Conservation (phyloP, 2,113 vertebrate genomes). For the Dipodomys ordii region DNA sequence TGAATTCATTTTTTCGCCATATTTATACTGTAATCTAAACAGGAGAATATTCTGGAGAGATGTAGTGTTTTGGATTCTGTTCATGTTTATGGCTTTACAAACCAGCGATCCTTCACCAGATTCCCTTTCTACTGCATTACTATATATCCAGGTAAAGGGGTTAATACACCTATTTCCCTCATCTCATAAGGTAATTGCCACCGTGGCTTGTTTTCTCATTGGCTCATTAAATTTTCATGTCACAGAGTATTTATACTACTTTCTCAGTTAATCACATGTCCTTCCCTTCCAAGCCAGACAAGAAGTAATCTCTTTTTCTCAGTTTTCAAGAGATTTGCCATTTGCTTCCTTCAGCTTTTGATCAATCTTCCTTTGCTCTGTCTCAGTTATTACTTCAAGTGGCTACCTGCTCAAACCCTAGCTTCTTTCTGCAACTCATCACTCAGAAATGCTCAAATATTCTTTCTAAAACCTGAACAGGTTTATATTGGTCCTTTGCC, state of each 20-base stretch:
- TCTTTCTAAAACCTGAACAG: neutral
- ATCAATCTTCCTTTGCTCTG: neutral
- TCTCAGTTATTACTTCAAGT: neutral
- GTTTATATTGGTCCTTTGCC: neutral
- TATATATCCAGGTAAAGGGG: neutral
- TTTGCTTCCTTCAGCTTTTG: neutral
- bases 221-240: neutral
- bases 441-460: neutral
- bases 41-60: neutral
- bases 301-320: neutral
- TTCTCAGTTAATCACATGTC: neutral
- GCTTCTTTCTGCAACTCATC: neutral
- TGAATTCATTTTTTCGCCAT: neutral
- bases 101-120: neutral
- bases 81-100: neutral
- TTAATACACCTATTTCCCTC: neutral
- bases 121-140: neutral
- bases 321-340: neutral
- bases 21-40: neutral
- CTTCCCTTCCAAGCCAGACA: neutral
- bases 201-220: neutral
- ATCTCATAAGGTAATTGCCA: neutral
- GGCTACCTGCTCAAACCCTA: neutral
- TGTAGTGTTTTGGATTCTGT: neutral
- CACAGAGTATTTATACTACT: neutral